phyloP scores from a whole-genome alignment of 2,113 vertebrate species.

The Zosterops borbonicus region DNA sequence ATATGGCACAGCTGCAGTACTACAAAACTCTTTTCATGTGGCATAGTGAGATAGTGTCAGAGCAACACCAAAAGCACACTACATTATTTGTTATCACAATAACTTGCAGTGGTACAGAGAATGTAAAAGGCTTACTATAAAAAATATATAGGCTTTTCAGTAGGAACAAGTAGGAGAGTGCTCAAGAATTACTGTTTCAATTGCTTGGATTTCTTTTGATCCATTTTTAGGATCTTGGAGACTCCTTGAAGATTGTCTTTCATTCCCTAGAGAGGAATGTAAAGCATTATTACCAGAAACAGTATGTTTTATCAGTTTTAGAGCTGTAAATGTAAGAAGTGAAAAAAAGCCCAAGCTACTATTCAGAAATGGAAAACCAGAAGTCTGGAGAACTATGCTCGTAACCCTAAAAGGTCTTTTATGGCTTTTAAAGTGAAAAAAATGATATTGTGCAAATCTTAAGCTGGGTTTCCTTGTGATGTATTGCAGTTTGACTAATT shows the following conservation, averaged over 20 bases:
- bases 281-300: neutral
- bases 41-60: neutral
- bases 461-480: neutral
- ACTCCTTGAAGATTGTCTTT: neutral
- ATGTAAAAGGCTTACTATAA: neutral
- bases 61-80: neutral
- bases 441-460: neutral
- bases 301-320: neutral
- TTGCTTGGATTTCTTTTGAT: neutral
- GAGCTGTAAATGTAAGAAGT: neutral
- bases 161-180: neutral
- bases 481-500: neutral
- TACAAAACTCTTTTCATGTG: neutral
- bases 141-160: neutral
- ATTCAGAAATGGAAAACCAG: neutral
- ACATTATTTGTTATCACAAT: constrained; percentile 16
- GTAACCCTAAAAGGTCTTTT: neutral
- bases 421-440: neutral
- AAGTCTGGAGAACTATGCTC: neutral
- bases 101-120: neutral
- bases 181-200: neutral
- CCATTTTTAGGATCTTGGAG: neutral
- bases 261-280: neutral
- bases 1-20: neutral
- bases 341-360: neutral